Conservation (phyloP, 2,888 invertebrate species). For the Baccha elongata region DNA sequence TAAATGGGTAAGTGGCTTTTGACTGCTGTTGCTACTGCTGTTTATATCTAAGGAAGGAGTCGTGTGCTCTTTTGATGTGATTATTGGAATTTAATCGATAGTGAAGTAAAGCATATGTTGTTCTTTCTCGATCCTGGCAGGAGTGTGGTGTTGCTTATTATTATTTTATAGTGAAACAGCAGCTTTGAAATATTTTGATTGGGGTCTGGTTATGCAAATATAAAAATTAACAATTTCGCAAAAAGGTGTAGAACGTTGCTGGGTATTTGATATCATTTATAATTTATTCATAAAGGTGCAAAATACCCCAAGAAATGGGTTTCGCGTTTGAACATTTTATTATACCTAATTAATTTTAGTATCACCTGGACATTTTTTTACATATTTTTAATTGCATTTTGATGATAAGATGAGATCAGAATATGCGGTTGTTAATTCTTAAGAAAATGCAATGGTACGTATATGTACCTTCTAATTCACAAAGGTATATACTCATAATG, state of each 20-base stretch:
- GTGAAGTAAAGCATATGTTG: conserved; percentile 18
- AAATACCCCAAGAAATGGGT: neutral
- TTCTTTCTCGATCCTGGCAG: neutral
- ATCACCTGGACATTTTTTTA: neutral
- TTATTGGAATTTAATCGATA: conserved; percentile 29
- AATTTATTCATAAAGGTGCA: conserved; percentile 8
- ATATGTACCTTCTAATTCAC: too few relatives aligned
- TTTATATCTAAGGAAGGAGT: neutral
- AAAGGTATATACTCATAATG: too few relatives aligned
- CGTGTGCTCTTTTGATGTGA: conserved; percentile 25
- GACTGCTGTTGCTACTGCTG: neutral
- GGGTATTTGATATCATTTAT: neutral
- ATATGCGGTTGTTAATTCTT: too few relatives aligned
- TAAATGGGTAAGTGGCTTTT: neutral
- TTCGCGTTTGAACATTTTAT: neutral
- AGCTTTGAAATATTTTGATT: neutral
- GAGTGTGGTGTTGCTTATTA: conserved; percentile 18
- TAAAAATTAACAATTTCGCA: neutral
- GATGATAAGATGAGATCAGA: too few relatives aligned
- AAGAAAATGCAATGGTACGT: too few relatives aligned
- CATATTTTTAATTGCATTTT: too few relatives aligned
- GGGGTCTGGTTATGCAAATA: neutral
- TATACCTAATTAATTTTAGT: neutral
- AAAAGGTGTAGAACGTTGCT: neutral
- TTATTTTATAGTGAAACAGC: conserved; percentile 1